phyloP scores from a whole-genome alignment of 2,888 invertebrate genomes.

The Nebria salina region DNA sequence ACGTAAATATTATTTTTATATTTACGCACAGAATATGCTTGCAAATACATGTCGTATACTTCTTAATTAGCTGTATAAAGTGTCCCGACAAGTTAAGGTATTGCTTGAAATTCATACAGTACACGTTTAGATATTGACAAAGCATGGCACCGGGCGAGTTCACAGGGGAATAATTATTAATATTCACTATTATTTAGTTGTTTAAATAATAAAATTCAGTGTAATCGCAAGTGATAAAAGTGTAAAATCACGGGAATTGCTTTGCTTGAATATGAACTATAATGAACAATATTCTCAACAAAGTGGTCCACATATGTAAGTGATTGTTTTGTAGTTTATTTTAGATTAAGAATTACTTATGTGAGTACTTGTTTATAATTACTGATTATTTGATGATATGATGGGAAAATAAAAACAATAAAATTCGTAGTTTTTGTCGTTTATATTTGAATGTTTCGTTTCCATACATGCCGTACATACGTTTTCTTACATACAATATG shows the following conservation, averaged over 20 bases:
- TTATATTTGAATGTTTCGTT: constrained; percentile 61
- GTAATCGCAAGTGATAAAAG: background rate
- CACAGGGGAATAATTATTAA: too few relatives aligned
- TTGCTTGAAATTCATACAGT: too few relatives aligned
- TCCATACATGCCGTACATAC: constrained; percentile 62
- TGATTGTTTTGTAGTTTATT: background rate
- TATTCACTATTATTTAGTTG: background rate
- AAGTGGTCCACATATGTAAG: background rate
- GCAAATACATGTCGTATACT: too few relatives aligned
- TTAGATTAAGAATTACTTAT: background rate
- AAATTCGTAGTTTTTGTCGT: constrained; percentile 48
- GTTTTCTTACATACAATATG: constrained; percentile 60
- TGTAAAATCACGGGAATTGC: background rate
- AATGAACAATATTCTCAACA: background rate
- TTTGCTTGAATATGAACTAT: background rate
- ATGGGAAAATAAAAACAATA: constrained; percentile 36
- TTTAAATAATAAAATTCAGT: background rate
- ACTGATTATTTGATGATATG: background rate
- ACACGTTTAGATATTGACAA: too few relatives aligned
- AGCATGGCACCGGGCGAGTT: too few relatives aligned
- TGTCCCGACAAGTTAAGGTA: too few relatives aligned
- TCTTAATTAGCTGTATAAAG: too few relatives aligned
- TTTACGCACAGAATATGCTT: too few relatives aligned
- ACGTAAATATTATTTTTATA: too few relatives aligned
- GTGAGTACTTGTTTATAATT: background rate